Evolutionary conservation across 2,888 invertebrate species (phyloP).

Genomic region (Drosophila borealis): DNA sequence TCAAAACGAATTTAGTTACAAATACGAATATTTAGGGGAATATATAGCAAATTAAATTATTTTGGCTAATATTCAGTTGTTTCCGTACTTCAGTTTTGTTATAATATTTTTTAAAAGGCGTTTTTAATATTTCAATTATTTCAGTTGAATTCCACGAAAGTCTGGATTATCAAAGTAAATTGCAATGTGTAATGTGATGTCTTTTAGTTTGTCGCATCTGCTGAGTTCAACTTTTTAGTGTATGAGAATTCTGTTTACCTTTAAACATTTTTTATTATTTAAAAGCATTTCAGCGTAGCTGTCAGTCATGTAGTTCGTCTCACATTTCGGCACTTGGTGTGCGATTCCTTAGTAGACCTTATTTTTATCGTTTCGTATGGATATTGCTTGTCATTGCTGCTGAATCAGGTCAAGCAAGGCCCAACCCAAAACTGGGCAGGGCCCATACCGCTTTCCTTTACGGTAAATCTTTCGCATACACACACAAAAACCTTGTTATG

Average conservation of each 20-base stretch:
- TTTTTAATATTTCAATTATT: too few species aligned
- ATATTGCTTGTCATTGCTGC: constrained; percentile 47
- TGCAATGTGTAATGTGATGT: too few species aligned
- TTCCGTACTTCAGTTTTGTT: too few species aligned
- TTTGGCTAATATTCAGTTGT: too few species aligned
- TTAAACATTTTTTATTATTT: background rate
- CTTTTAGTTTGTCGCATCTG: too few species aligned
- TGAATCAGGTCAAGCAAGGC: constrained; percentile 43
- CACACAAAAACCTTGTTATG: constrained; percentile 20
- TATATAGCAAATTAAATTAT: too few species aligned
- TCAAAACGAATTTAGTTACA: too few species aligned
- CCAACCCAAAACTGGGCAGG: constrained; percentile 16
- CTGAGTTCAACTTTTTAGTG: too few species aligned
- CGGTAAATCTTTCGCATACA: constrained; percentile 31
- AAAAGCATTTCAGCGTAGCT: constrained; percentile 47
- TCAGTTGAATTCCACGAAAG: too few species aligned
- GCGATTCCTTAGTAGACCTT: constrained; percentile 14
- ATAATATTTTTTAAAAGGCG: too few species aligned
- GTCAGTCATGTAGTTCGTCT: constrained; percentile 18
- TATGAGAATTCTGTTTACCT: background rate
- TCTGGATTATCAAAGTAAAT: too few species aligned
- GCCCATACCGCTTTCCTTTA: constrained; percentile 12
- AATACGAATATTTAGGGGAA: too few species aligned
- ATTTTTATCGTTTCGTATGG: constrained; percentile 26
- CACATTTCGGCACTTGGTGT: constrained; percentile 46